Evolutionary conservation across 1,140 invertebrate species (phyloP).

Genomic region (Lepidotrigona ventralis): DNA sequence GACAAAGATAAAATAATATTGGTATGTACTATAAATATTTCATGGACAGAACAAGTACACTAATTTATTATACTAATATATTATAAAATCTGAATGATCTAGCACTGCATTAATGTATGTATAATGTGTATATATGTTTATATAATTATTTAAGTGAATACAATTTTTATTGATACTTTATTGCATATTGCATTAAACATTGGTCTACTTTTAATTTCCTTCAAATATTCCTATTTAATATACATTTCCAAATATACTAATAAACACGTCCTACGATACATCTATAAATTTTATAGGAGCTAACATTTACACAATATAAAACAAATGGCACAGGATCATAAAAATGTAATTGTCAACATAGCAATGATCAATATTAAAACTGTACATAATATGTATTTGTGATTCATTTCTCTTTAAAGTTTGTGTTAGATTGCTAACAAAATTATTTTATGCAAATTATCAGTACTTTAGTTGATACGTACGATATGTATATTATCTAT

Average conservation of each 20-base stretch:
- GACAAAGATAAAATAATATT: not conserved
- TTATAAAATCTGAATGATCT: not conserved
- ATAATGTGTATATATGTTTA: not conserved
- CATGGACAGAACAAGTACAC: conserved; percentile 2
- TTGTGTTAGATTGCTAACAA: not conserved
- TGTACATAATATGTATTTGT: conserved; percentile 5
- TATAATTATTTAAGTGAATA: conserved; percentile 14
- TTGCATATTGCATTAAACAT: not conserved
- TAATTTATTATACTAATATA: not conserved
- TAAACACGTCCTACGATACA: not conserved
- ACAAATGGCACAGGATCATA: conserved; percentile 32
- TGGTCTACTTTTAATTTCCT: not conserved
- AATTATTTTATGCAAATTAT: not conserved
- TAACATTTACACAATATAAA: conserved; percentile 13
- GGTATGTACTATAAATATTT: not conserved
- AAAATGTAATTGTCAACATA: conserved; percentile 13
- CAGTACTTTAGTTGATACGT: not conserved
- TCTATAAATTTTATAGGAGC: not conserved
- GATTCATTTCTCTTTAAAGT: not conserved
- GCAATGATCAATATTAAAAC: not conserved
- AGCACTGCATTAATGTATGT: not conserved
- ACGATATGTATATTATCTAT: not conserved
- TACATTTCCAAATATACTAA: not conserved
- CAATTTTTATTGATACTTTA: not conserved
- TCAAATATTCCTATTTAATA: not conserved